Conservation (phyloP, 1,140 invertebrate genomes). For the Tetragnatha versicolor region DNA sequence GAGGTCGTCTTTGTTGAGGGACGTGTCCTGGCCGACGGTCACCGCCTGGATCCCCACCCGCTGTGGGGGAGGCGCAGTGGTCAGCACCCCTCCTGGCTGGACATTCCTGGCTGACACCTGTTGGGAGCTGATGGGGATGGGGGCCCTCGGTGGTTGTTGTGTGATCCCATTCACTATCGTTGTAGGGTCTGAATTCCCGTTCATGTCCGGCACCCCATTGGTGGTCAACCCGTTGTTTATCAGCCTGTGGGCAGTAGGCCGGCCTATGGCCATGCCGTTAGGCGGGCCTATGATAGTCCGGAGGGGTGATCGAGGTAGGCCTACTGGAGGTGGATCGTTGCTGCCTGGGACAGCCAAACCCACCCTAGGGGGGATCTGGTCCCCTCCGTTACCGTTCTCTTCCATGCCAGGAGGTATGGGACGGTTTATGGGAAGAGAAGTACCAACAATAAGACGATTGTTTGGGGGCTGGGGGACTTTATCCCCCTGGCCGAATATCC, state of each 20-base stretch:
- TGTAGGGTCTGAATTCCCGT: slow-evolving; percentile 35
- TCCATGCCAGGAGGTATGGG: slow-evolving; percentile 35
- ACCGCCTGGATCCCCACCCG: slow-evolving; percentile 40
- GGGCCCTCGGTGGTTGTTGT: neutral
- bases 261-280: slow-evolving; percentile 1
- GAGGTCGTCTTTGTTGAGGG: neutral
- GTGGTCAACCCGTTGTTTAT: slow-evolving; percentile 24
- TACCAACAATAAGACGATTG: neutral
- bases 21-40: slow-evolving; percentile 5
- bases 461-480: slow-evolving; percentile 17
- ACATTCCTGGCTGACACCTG: slow-evolving; percentile 28
- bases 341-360: slow-evolving; percentile 12
- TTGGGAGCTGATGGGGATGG: slow-evolving; percentile 27
- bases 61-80: neutral
- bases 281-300: slow-evolving; percentile 47
- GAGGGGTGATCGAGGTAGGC: slow-evolving; percentile 32
- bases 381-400: neutral
- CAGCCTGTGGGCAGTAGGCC: slow-evolving; percentile 35
- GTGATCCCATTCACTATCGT: slow-evolving; percentile 5
- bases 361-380: neutral
- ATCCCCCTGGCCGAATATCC: slow-evolving; percentile 19
- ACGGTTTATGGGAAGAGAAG: slow-evolving; percentile 2
- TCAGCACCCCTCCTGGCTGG: slow-evolving; percentile 19
- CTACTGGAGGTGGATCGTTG: neutral
- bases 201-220: slow-evolving; percentile 24